A percentile compares a stretch with the other conserved stretches of the same genome.
phyloP scores from a whole-genome alignment of 23 tunicate genomes.

The Halocynthia roretzi region DNA sequence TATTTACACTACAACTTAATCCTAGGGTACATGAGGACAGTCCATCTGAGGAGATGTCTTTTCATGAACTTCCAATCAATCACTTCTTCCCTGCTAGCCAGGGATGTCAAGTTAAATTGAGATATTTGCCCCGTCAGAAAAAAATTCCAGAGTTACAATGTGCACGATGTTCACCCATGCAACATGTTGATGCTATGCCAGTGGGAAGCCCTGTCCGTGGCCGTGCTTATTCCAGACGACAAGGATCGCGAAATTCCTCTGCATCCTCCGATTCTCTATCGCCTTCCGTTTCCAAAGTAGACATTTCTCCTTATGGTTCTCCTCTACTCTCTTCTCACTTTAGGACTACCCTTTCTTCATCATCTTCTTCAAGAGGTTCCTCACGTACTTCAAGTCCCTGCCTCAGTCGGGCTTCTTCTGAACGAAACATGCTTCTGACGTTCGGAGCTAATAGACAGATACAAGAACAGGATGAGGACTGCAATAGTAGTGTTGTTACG shows the following conservation, averaged over 20 bases:
- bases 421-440: not conserved
- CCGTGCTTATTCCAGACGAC: not conserved
- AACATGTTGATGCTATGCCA: too few species aligned
- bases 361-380: conserved; percentile 9
- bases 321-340: conserved; percentile 2
- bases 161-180: not conserved
- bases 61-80: conserved; percentile 1
- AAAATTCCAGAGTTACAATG: conserved; percentile 11
- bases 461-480: not conserved
- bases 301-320: conserved; percentile 6
- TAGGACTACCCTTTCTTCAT: conserved; percentile 1
- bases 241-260: conserved; percentile 18
- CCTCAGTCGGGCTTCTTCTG: conserved; percentile 7
- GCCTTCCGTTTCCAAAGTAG: conserved; percentile 9
- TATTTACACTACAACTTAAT: too few species aligned
- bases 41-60: not conserved
- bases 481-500: not conserved
- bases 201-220: conserved; percentile 9
- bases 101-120: conserved; percentile 7
- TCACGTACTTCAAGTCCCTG: conserved; percentile 12
- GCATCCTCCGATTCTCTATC: conserved; percentile 15
- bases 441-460: conserved; percentile 2
- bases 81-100: conserved; percentile 1
- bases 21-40: not conserved
- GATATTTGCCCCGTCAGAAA: conserved; percentile 12